Conservation (phyloP, 2,888 invertebrate genomes). For the Lissocephala sabroskyi region DNA sequence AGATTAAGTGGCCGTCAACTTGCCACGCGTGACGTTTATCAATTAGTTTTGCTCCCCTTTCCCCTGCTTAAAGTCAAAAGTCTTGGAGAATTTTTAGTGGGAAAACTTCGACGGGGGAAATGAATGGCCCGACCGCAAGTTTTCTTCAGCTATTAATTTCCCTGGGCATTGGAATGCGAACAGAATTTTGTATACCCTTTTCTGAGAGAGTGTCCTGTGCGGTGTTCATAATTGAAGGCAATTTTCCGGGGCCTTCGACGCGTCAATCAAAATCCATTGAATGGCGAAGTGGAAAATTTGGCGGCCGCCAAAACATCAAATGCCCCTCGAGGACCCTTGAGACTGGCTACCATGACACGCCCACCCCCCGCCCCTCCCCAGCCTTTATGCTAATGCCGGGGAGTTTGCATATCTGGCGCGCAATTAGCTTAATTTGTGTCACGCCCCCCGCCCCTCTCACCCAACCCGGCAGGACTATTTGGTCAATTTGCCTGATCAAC, state of each 20-base stretch:
- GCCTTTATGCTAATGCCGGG: slow-evolving; percentile 47
- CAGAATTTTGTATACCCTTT: too few relatives aligned
- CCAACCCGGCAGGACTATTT: neutral
- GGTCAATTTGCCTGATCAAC: slow-evolving; percentile 38
- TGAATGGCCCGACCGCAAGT: neutral
- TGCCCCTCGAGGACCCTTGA: too few relatives aligned
- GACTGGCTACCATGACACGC: slow-evolving; percentile 29
- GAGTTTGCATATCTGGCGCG: slow-evolving; percentile 39
- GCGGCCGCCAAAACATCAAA: too few relatives aligned
- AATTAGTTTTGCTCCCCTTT: slow-evolving; percentile 42
- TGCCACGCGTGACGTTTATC: slow-evolving; percentile 44
- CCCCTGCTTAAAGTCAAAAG: too few relatives aligned
- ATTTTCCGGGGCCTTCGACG: slow-evolving; percentile 26
- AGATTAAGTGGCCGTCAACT: slow-evolving; percentile 61
- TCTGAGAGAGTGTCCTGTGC: too few relatives aligned
- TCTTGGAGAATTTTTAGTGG: too few relatives aligned
- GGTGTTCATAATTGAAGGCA: slow-evolving; percentile 38
- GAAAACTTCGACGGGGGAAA: too few relatives aligned
- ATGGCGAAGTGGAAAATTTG: too few relatives aligned
- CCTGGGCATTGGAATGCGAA: too few relatives aligned
- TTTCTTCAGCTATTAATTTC: too few relatives aligned
- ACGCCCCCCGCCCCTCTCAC: slow-evolving; percentile 19
- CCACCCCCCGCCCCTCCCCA: too few relatives aligned
- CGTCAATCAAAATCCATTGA: slow-evolving; percentile 49
- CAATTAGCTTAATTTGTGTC: slow-evolving; percentile 63